phyloP scores from a whole-genome alignment of 2,888 invertebrate species.

The Rhamnusium bicolor region DNA sequence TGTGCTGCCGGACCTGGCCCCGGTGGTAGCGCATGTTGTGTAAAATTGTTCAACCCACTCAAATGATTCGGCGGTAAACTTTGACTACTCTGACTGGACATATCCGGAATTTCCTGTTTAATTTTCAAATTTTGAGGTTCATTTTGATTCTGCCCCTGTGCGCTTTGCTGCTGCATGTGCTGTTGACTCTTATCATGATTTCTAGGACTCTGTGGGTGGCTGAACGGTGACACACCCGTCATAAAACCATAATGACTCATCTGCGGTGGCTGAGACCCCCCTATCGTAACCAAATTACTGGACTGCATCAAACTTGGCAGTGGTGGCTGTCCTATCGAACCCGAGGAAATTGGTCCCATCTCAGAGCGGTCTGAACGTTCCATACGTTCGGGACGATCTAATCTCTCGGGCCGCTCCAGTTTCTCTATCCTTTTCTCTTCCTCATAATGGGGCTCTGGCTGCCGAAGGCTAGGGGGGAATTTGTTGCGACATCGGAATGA shows the following conservation, averaged over 20 bases:
- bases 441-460: conserved; percentile 52
- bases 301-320: conserved; percentile 75
- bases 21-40: conserved; percentile 36
- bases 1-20: conserved; percentile 39
- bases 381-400: conserved; percentile 54
- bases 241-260: conserved; percentile 78
- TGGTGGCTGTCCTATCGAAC: conserved; percentile 73
- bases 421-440: conserved; percentile 62
- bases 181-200: conserved; percentile 57
- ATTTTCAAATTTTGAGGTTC: conserved; percentile 84
- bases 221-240: conserved; percentile 67
- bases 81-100: conserved; percentile 54
- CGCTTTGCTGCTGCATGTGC: conserved; percentile 29
- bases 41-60: conserved; percentile 46
- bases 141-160: conserved; percentile 65
- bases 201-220: conserved; percentile 63
- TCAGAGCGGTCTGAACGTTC: conserved; percentile 68
- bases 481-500: conserved; percentile 63
- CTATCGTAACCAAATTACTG: conserved; percentile 76
- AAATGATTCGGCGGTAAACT: conserved; percentile 51
- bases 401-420: conserved; percentile 64
- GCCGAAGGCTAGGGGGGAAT: conserved; percentile 52
- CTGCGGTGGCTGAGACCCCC: conserved; percentile 69
- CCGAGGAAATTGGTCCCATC: conserved; percentile 66
- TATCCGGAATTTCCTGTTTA: conserved; percentile 78